Evolutionary conservation across 2,797 vertebrate species (phyloP), one percentile per base, ranked within the genome.

Genomic region (Erethizon dorsatum): DNA sequence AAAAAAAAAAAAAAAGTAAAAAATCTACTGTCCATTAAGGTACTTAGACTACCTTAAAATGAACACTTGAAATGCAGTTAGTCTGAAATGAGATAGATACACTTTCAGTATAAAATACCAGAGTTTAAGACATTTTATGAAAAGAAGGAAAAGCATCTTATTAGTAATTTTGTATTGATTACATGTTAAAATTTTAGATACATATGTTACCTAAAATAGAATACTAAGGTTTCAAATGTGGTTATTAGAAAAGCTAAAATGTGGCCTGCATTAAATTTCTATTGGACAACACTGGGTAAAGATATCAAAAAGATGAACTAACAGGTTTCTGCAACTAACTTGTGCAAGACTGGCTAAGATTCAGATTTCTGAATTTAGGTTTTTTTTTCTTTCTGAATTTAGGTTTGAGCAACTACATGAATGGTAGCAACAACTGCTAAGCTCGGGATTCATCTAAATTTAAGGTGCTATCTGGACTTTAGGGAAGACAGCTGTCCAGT

Each of bases 61-160:
- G 26, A 88, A 17, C 33, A 86, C 56, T 52, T 85, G 12, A 91
- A 93, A 96, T 88, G 13, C 47, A 82, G 20, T 75, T 95, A 65
- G 26, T 82, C 45, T 94, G 33, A 92, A 80, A 0, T 71, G 45
- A 84, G 63, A 67, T 7, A 37, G 18, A 17, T 71, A 41, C 37
- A 0, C 7, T 54, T 1, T 73, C 52, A 61, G n/a, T 85, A 18
- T 86, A 83, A 89, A 95, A 77, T 41, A 82, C 6, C 31, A 91
- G 6, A 28, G 22, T 75, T 91, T 28, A 95, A 91, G 26, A 93
- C 18, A 45, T 31, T 33, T 1, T 77, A 94, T 13, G n/a, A 73
- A 92, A 95, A 80, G 17, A 65, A 94, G 8, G 7, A 80, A 94
- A 88, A 94, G 59, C 12, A n/a, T n/a, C 26, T 87, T 83, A 84